Evolutionary conservation across 2,113 vertebrate genomes (phyloP).

Genomic region (Pycnonotus jocosus): DNA sequence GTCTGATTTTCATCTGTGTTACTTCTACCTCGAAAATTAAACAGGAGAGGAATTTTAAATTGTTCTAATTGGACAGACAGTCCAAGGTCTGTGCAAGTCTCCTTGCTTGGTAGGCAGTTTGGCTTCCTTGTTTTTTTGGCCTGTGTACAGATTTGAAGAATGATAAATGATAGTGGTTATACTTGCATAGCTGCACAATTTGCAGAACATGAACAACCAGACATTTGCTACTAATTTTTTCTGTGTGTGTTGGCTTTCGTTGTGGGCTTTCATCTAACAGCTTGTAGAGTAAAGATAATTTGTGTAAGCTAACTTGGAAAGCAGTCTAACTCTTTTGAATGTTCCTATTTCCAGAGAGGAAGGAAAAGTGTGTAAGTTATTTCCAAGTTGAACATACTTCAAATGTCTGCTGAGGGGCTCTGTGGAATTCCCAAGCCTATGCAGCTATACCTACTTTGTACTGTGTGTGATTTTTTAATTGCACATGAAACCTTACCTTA

Average conservation of each 20-base stretch:
- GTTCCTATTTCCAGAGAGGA: background rate
- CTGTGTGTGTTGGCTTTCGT: background rate
- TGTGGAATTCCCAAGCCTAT: background rate
- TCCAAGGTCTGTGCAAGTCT: background rate
- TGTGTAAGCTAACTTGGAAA: background rate
- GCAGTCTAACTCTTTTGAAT: background rate
- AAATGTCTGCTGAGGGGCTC: background rate
- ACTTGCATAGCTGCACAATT: background rate
- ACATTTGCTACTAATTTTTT: background rate
- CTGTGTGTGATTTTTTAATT: background rate
- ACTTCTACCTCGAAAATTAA: background rate
- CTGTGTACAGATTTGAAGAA: background rate
- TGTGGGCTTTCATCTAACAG: background rate
- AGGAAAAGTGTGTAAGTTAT: background rate
- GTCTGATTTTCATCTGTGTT: background rate
- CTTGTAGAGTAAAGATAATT: background rate
- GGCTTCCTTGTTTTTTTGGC: background rate
- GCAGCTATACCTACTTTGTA: background rate
- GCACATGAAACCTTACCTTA: background rate
- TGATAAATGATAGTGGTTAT: background rate
- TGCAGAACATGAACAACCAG: background rate
- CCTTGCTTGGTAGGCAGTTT: background rate
- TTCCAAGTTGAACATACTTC: background rate
- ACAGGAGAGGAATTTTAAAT: background rate
- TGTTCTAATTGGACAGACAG: background rate